Base-by-base conservation (phyloP, 2,797 vertebrate genomes). In the Limosa lapponica region DNA sequence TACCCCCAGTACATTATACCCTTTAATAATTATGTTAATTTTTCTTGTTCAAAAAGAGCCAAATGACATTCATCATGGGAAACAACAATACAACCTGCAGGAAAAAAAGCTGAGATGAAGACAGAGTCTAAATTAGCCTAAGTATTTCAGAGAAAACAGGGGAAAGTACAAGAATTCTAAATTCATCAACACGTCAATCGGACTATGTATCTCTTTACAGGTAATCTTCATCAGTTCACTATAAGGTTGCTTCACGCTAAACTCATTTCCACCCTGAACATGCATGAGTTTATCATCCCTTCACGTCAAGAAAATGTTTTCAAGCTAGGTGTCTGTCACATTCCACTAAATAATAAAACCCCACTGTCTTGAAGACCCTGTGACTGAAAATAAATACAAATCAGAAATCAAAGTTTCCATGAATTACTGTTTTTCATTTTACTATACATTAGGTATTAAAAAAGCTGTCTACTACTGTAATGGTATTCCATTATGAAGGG, bases 141-240 rank as follows among this genome's bases (percentile, higher is more conserved):
- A 82, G 49, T 16, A 67, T 81, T 91, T 62, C 41, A 83, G 24
- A 90, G 16, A 37, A 86, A 80, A 83, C 2, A 41, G 19, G 4
- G 28, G 16, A 65, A 86, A 49, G 6, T 8, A 6, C 25, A 82
- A 46, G 19, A 83, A 86, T 36, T 87, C 16, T 39, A 36, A 82
- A 82, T 41, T 61, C 3, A 87, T 77, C 37, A 89, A 13, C 3
- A 43, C 24, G 82, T 67, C 17, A 59, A 72, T 11, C 3, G 1
- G 14, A 54, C 18, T 36, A 32, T 0, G 0, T n/a, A 32, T 46
- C 13, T 36, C 37, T 64, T 44, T 41, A 61, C 7, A 65, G 30
- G 22, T 36, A 3, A 46, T 28, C 57, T 54, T 51, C 4, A 69
- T 34, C 23, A 72, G 27, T 24, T 81, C 19, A 61, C 5, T 54